These are phyloP conservation scores for Peromyscus polionotus DNA, from an alignment of 2,113 vertebrate genomes.

Conservation along the genomic window DNA sequence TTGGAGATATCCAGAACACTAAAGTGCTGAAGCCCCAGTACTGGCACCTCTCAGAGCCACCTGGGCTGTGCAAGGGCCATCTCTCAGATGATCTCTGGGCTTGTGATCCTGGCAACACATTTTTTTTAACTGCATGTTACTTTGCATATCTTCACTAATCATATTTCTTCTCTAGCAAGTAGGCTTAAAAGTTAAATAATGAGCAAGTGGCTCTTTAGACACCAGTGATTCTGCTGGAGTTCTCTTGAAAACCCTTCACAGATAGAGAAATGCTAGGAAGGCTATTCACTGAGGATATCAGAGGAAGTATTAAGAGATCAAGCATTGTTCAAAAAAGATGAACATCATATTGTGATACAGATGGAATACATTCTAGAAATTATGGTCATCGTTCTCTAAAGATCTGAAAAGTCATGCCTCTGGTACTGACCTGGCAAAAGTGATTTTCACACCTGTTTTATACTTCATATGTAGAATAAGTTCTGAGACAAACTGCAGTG, in stretches of 20 bases:
- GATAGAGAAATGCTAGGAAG: constrained; percentile 53
- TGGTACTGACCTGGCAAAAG: constrained; percentile 22
- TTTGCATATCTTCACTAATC: constrained; percentile 60
- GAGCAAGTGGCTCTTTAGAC: constrained; percentile 75
- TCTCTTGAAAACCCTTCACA: constrained; percentile 79
- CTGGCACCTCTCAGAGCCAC: background rate
- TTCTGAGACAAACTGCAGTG: constrained; percentile 8
- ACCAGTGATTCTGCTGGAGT: constrained; percentile 65
- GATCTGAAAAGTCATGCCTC: constrained; percentile 39
- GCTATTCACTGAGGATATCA: constrained; percentile 56
- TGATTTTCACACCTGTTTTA: constrained; percentile 48
- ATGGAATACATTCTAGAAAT: constrained; percentile 75
- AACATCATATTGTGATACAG: constrained; percentile 51
- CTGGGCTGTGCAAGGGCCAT: background rate
- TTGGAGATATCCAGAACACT: background rate
- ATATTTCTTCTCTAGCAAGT: constrained; percentile 56
- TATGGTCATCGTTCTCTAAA: constrained; percentile 56
- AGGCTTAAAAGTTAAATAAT: constrained; percentile 78
- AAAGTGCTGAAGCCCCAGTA: background rate
- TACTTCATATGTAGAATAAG: constrained; percentile 8
- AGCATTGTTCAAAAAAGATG: constrained; percentile 72
- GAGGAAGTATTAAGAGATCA: constrained; percentile 67
- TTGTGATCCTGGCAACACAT: background rate
- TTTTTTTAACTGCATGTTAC: constrained; percentile 58
- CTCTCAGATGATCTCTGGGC: constrained; percentile 13